Base-by-base conservation (phyloP, 2,888 invertebrate species). In the Drosophila anceps region DNA sequence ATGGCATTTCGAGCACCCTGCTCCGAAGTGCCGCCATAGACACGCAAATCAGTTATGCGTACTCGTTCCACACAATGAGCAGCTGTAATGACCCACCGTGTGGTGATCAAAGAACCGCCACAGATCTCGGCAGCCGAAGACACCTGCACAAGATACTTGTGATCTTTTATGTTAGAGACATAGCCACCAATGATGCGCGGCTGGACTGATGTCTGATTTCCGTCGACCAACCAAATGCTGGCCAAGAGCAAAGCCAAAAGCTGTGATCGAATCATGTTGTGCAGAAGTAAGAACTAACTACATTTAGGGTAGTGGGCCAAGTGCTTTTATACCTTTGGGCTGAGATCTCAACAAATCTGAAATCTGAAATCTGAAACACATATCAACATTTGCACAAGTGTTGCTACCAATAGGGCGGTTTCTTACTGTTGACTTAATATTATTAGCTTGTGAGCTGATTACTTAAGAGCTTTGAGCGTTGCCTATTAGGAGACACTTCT, bases 51-150 rank as follows among this genome's bases (percentile, higher is more conserved):
- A 13, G 13, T 64, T 9, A 61, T 57, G 5, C 41, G 66, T 18
- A 64, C 65, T 7, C 51, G 50, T 1, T 71, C 18, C 1, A 88
- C 74, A 39, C 91, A 91, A 41, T 91, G 91, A 0, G 84, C 90
- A 1, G 91, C 91, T 1, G 90, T 83, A 1, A 91, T 69, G 3
- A 91, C 84, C 86, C 90, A 91, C 1, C 79, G 80, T 0, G 70
- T 31, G 12, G 73, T 79, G 18, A 85, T 62, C 48, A 91, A 59
- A 0, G 91, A 82, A 24, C 91, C 78, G 9, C 78, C 78, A 20
- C 78, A 78, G n/a, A 78, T 51, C 7, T 20, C 29, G 39, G 62
- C 44, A 0, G 10, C 7, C 6, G 79, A 69, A 7, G 69, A 37
- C 7, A 91, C 73, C 33, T 84, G 81, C 33, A 91, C 68, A 57